These are phyloP conservation scores for Leptopilina syphax DNA, from an alignment of 2,888 invertebrate genomes.

Conservation along the genomic window DNA sequence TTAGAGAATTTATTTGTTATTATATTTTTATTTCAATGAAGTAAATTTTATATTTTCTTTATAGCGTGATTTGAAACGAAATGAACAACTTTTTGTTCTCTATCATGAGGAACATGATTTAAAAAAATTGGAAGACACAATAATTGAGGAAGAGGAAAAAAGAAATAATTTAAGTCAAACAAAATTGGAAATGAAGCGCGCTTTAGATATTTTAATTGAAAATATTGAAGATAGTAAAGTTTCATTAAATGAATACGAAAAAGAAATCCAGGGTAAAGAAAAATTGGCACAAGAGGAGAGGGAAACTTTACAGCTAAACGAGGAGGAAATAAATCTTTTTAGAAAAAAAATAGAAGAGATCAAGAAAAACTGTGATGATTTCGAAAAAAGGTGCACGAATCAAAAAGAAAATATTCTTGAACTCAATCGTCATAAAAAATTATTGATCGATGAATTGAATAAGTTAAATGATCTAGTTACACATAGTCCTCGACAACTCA, in stretches of 20 bases:
- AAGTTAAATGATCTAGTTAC: neutral
- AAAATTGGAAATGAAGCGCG: constrained; percentile 84
- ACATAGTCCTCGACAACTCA: neutral
- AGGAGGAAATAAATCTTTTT: constrained; percentile 75
- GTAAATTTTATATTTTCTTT: neutral
- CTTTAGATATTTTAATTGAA: constrained; percentile 89
- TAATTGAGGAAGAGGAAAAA: constrained; percentile 89
- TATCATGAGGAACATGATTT: constrained; percentile 90
- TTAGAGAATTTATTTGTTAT: neutral
- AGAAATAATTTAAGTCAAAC: constrained; percentile 88
- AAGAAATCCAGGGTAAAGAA: constrained; percentile 96
- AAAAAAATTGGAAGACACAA: constrained; percentile 84
- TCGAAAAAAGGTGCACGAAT: neutral
- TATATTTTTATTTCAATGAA: neutral
- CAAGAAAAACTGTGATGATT: constrained; percentile 4
- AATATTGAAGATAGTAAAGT: constrained; percentile 96
- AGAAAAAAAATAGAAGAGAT: neutral
- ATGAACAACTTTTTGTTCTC: neutral
- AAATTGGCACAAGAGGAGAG: constrained; percentile 82
- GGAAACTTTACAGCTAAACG: constrained; percentile 92
- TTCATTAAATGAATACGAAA: constrained; percentile 91
- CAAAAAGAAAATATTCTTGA: neutral
- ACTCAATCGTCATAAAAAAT: neutral
- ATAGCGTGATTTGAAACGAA: neutral
- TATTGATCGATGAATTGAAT: neutral